These are phyloP conservation scores for Oplegnathus fasciatus DNA, from an alignment of 2,113 vertebrate species.

Conservation along the genomic window DNA sequence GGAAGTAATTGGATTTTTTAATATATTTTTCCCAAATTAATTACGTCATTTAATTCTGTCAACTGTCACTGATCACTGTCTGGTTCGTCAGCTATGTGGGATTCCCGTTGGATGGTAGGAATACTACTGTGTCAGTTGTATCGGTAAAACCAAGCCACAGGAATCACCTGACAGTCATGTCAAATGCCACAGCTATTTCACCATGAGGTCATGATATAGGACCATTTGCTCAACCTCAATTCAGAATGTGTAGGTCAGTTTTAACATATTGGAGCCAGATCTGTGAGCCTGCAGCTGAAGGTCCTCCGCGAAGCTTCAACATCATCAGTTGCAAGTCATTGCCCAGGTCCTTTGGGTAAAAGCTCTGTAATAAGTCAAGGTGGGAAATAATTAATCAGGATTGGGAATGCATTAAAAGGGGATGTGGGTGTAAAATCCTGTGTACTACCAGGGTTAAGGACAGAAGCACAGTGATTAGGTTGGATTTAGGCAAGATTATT, in stretches of 20 bases:
- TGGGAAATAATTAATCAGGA: conserved; percentile 6
- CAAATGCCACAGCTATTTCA: not conserved
- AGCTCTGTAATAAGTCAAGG: not conserved
- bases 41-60: too few relatives aligned
- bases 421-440: not conserved
- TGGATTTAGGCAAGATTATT: not conserved
- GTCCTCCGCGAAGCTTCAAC: not conserved
- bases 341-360: not conserved
- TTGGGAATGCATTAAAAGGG: not conserved
- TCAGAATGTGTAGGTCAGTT: not conserved
- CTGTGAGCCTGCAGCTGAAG: not conserved
- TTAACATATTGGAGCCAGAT: not conserved
- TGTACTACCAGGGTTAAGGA: conserved; percentile 1
- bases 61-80: not conserved
- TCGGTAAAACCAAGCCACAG: not conserved
- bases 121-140: not conserved
- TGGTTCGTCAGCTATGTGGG: not conserved
- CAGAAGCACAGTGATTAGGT: not conserved
- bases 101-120: not conserved
- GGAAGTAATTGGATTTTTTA: too few relatives aligned
- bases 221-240: not conserved
- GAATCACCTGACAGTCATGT: not conserved
- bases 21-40: too few relatives aligned
- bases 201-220: not conserved
- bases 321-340: not conserved